Evolutionary conservation across 2,888 invertebrate genomes (phyloP), one percentile per base, ranked within the genome.

Genomic region (Shargacucullia verbasci): DNA sequence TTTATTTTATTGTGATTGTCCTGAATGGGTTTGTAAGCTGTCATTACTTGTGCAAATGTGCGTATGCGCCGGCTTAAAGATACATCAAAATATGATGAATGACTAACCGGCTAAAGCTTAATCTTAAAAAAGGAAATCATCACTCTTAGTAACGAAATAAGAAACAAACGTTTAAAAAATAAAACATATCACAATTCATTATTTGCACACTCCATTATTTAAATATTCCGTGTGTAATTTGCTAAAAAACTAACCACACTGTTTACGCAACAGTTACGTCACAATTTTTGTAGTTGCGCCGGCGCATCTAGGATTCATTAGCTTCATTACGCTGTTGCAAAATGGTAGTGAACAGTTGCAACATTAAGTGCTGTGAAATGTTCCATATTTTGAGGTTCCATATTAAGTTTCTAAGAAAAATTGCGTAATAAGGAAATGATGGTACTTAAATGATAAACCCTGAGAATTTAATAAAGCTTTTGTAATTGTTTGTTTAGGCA

Each of bases 241-340:
- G 73, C 68, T 71, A 78, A 75, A n/a, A 76, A 75, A 61, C 59
- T 64, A 72, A 70, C 72, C 75, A 70, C 70, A 64, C 55, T 44
- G 25, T 12, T 78, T 70, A 78, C 78, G 72, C 76, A 79, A 86
- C 58, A 27, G 75, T 88, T 88, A 83, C 84, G 76, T 85, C 85
- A 87, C 78, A 82, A 31, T 81, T 85, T 87, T 87, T 87, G 84
- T 83, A 83, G 78, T 61, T 63, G 80, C 77, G 71, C 76, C 25
- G 20, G 58, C 66, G 63, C 71, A 60, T 75, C 75, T 76, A 71
- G 73, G 79, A 78, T 86, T 88, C 86, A 88, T 89, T 89, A 89
- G 83, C 77, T 85, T 81, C 85, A 87, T 87, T 88, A 85, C 74
- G 59, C 71, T 60, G 62, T 87, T 85, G 84, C 85, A 79, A 82